A percentile compares a stretch with the other conserved stretches of the same genome.
These are phyloP conservation scores for Troilus luridus DNA, from an alignment of 2,888 invertebrate genomes.

Conservation along the genomic window DNA sequence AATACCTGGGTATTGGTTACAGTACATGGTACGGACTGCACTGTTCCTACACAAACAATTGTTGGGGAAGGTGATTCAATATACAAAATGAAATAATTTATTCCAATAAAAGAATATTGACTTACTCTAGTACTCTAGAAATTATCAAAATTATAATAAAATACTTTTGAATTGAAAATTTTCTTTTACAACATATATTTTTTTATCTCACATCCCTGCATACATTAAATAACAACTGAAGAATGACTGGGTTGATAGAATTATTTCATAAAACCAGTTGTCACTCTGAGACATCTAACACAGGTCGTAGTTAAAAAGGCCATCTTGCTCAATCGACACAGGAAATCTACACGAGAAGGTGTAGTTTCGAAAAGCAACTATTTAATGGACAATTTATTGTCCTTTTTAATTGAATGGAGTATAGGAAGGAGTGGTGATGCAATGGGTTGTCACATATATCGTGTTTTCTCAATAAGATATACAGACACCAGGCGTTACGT, in stretches of 20 bases:
- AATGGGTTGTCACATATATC: background rate
- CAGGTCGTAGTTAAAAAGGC: background rate
- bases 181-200: too few species aligned
- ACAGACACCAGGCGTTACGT: background rate
- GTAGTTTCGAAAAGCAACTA: constrained; percentile 13
- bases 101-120: too few species aligned
- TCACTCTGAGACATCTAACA: background rate
- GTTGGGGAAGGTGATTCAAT: too few species aligned
- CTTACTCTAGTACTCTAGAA: too few species aligned
- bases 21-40: too few species aligned
- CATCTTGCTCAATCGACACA: background rate
- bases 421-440: background rate
- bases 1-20: too few species aligned
- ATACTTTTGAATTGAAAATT: too few species aligned
- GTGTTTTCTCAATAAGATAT: background rate
- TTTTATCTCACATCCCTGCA: background rate
- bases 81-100: too few species aligned
- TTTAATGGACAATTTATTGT: constrained; percentile 32
- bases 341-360: background rate
- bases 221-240: background rate
- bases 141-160: too few species aligned
- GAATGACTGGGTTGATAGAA: background rate
- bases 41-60: too few species aligned
- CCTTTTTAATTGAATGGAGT: background rate
- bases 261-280: background rate